These are phyloP conservation scores for Bettongia penicillata DNA, from an alignment of 2,113 vertebrate genomes.

Conservation along the genomic window DNA sequence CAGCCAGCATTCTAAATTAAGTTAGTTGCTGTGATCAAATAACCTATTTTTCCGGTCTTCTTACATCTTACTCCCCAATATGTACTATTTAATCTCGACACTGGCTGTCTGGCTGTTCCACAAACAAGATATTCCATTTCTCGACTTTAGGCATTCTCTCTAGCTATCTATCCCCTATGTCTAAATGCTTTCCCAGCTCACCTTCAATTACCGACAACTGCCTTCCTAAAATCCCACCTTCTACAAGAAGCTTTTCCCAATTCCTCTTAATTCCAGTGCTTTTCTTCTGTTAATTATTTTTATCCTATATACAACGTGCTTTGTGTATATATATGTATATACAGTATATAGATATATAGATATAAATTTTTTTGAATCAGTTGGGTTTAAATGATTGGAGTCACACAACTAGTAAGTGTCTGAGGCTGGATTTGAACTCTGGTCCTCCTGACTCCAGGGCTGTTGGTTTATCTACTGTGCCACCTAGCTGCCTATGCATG, in stretches of 20 bases:
- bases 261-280: neutral
- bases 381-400: neutral
- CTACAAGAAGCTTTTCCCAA: neutral
- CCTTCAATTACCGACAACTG: neutral
- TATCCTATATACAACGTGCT: neutral
- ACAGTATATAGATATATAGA: too few species aligned
- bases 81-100: neutral
- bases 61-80: neutral
- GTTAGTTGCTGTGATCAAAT: constrained; percentile 47
- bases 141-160: neutral
- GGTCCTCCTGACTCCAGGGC: too few species aligned
- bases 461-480: too few species aligned
- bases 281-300: neutral
- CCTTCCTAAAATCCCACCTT: neutral
- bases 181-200: neutral
- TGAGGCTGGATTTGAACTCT: too few species aligned
- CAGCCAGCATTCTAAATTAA: constrained; percentile 19
- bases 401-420: too few species aligned
- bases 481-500: too few species aligned
- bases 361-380: neutral
- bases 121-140: neutral
- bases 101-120: neutral
- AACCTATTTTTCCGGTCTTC: constrained; percentile 8
- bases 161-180: neutral
- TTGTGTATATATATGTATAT: neutral